Base-by-base conservation (phyloP, 2,797 vertebrate species). In the Sebastiscus albofasciatus region DNA sequence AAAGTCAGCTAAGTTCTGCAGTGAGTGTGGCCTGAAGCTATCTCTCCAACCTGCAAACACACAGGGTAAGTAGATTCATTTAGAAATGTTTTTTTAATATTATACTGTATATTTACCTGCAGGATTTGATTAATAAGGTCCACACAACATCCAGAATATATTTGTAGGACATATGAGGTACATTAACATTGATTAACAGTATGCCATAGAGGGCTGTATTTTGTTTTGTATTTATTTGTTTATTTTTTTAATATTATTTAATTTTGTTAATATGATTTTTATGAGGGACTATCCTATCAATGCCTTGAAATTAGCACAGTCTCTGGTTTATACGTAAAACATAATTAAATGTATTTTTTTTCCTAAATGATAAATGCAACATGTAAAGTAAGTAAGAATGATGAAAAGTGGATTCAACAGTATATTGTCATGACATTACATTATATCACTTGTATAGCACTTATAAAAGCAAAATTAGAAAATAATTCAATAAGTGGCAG, bases 1-100 rank as follows among this genome's bases (percentile, higher is more conserved):
- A 67, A 46, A 83, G 16, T 39, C 11, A 3, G 89, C 96, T 46
- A 97, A 88, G 2, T 97, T 96, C 91, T 97, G 97, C 90, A 95
- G 96, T 77, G 0, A 87, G 1, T 97, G 97, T 84, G 96, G 95
- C 14, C 0, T 0, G 0, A 33, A 0, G 9, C 80, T 97, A 66
- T 14, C 6, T 26, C 59, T 66, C 52, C 62, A 88, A 64, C 75
- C 81, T 36, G 6, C 72, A 49, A 83, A 79, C 20, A 77, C 65
- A 59, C 67, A 84, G 24, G 92, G 95, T 96, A 52, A 84, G 90
- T 82, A 55, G 46, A 59, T 46, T 0, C 8, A 34, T 39, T 62
- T 7, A 67, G 13, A 67, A 36, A 36, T 36, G 34, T 36, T 34
- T 3, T 36, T 36, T 69, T 18, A 27, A 8, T 58, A 7, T 26